These are phyloP conservation scores for Pterobdella sp. DNA, from an alignment of 2,888 invertebrate genomes.

Conservation along the genomic window DNA sequence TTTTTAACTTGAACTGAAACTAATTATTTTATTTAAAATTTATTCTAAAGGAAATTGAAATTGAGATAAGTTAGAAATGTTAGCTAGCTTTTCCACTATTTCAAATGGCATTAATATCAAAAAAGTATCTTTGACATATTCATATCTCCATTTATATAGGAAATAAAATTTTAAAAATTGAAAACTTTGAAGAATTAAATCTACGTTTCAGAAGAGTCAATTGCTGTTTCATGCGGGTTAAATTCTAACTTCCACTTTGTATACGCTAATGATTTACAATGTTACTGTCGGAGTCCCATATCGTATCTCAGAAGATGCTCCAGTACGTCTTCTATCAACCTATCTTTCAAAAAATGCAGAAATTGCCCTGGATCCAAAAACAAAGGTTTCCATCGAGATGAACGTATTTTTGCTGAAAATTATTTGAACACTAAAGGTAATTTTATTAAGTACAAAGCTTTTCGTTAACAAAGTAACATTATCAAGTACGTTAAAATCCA, in stretches of 20 bases:
- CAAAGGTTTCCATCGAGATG: background rate
- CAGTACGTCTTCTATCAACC: constrained; percentile 1
- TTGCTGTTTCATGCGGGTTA: background rate
- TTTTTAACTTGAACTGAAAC: background rate
- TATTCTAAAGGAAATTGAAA: too few species aligned
- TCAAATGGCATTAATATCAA: too few species aligned
- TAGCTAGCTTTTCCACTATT: too few species aligned
- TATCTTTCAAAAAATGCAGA: constrained; percentile 5
- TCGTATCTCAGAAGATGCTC: constrained; percentile 6
- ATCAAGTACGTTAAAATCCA: too few species aligned
- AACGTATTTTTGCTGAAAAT: too few species aligned
- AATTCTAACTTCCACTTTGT: constrained; percentile 16
- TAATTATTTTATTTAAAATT: too few species aligned
- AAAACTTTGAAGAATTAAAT: background rate
- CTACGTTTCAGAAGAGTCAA: background rate
- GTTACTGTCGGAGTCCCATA: constrained; percentile 20
- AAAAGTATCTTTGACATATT: too few species aligned
- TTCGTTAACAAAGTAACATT: too few species aligned
- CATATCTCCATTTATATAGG: too few species aligned
- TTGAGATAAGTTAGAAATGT: too few species aligned
- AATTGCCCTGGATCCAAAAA: constrained; percentile 14
- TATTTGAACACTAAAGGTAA: too few species aligned
- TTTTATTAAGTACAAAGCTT: too few species aligned
- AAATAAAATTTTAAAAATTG: background rate
- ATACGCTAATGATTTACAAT: constrained; percentile 9